Evolutionary conservation across 2,888 invertebrate genomes (phyloP).

Genomic region (Heliconius aoede): DNA sequence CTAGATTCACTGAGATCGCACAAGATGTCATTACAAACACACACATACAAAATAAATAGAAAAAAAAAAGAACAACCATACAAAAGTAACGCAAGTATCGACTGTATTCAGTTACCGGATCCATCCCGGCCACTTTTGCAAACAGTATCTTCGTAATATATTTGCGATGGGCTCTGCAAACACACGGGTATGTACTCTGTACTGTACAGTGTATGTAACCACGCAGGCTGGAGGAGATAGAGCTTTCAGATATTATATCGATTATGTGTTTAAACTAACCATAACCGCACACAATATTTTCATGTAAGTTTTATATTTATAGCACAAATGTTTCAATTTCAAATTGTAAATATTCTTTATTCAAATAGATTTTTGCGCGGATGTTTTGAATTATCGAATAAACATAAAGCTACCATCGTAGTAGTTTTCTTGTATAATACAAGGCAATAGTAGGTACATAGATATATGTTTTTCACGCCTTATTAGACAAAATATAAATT

Average conservation of each 20-base stretch:
- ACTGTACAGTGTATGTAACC: constrained; percentile 17
- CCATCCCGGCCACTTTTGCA: constrained; percentile 38
- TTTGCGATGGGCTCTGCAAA: constrained; percentile 51
- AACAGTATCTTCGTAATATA: constrained; percentile 51
- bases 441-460: too few species aligned
- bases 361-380: too few species aligned
- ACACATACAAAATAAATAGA: background rate
- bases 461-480: too few species aligned
- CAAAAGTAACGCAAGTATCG: background rate
- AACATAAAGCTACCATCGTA: too few species aligned
- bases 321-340: too few species aligned
- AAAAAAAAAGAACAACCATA: constrained; percentile 11
- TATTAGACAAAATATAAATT: too few species aligned
- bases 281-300: too few species aligned
- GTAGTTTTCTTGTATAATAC: too few species aligned
- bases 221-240: constrained; percentile 33
- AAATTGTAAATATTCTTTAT: too few species aligned
- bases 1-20: background rate
- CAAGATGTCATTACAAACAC: background rate
- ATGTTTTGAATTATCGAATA: too few species aligned
- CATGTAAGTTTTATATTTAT: too few species aligned
- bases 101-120: constrained; percentile 32
- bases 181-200: constrained; percentile 28
- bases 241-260: background rate
- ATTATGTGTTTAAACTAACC: background rate